phyloP scores from a whole-genome alignment of 2,113 vertebrate genomes.

The Amblyornis subalaris region DNA sequence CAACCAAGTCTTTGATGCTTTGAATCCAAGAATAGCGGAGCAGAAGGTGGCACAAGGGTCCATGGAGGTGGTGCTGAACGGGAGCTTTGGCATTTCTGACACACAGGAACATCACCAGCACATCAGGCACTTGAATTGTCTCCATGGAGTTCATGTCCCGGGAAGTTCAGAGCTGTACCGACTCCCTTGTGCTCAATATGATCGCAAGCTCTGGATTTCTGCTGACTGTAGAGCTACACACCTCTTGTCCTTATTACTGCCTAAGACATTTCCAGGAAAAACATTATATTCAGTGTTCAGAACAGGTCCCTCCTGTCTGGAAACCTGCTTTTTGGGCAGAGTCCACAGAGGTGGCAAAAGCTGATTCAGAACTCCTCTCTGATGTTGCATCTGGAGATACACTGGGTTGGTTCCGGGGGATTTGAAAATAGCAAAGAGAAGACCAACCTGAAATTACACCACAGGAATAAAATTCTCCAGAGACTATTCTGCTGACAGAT shows the following conservation, averaged over 20 bases:
- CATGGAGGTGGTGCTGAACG: neutral
- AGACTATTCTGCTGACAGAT: conserved; percentile 15
- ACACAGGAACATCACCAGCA: neutral
- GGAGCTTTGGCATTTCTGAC: neutral
- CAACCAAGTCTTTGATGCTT: neutral
- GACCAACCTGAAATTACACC: conserved; percentile 16
- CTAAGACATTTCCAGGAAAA: conserved; percentile 4
- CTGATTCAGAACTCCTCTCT: neutral
- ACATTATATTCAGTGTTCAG: neutral
- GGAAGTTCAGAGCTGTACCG: neutral
- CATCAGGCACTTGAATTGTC: neutral
- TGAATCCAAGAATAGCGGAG: neutral
- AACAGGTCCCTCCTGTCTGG: neutral
- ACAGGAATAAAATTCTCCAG: neutral
- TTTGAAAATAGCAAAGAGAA: neutral
- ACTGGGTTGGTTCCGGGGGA: neutral
- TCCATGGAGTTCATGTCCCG: neutral
- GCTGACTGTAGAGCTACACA: neutral
- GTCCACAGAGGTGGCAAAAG: neutral
- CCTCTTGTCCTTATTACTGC: neutral
- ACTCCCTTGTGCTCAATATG: neutral
- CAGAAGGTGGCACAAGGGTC: neutral
- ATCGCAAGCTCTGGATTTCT: neutral
- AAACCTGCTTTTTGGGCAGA: neutral
- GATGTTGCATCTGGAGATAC: neutral